Conservation (phyloP, 2,797 vertebrate genomes). For the Halcyon chelicuti region DNA sequence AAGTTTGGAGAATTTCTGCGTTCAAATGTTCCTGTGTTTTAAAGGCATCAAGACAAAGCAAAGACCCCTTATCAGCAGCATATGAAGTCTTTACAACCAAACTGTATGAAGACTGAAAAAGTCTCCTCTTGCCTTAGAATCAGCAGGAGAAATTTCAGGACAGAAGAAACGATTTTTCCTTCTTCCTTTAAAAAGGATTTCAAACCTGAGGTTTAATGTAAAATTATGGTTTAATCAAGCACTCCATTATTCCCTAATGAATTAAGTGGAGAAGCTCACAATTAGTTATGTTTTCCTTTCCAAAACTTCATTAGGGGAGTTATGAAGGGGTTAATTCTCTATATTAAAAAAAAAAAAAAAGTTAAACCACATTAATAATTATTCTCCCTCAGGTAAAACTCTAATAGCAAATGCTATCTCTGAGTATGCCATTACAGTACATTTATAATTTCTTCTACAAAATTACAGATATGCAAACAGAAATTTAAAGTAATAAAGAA, state of each 20-base stretch:
- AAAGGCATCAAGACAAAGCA: constrained; percentile 42
- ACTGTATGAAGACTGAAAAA: constrained; percentile 24
- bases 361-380: not conserved
- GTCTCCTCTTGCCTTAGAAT: not conserved
- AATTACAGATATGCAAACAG: constrained; percentile 22
- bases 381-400: not conserved
- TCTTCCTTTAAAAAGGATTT: not conserved
- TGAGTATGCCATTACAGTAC: not conserved
- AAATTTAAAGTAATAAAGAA: constrained; percentile 22
- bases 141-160: constrained; percentile 10
- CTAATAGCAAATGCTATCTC: not conserved
- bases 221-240: not conserved
- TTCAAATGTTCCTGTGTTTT: constrained; percentile 53
- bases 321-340: constrained; percentile 30
- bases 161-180: not conserved
- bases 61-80: not conserved
- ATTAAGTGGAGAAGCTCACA: not conserved
- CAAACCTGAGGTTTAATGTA: not conserved
- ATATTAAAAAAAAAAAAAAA: not conserved
- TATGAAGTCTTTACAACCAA: constrained; percentile 24
- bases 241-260: not conserved
- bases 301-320: not conserved
- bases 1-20: not conserved
- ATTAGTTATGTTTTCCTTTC: not conserved
- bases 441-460: constrained; percentile 18